A percentile compares a stretch with the other conserved stretches of the same genome.
Conservation (phyloP, 2,113 vertebrate species). For the Brienomyrus brachyistius region DNA sequence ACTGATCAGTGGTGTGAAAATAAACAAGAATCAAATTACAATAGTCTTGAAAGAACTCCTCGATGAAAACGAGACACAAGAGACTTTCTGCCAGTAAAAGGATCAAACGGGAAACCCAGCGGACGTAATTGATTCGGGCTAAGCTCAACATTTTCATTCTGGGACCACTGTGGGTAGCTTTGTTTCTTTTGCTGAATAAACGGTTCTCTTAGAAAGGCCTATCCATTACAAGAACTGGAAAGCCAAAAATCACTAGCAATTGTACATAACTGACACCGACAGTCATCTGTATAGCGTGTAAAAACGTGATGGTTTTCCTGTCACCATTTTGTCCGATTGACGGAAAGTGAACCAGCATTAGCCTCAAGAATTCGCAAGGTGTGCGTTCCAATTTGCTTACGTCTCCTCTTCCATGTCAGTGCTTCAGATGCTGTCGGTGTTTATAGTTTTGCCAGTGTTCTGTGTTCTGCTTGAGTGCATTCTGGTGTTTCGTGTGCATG, state of each 20-base stretch:
- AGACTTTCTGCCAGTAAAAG: background rate
- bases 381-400: background rate
- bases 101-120: background rate
- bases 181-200: constrained; percentile 6
- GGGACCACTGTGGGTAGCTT: background rate
- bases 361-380: background rate
- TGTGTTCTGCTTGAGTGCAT: background rate
- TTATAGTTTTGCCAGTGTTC: background rate
- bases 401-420: background rate
- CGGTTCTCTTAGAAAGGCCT: background rate
- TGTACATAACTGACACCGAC: background rate
- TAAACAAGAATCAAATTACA: constrained; percentile 6
- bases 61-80: background rate
- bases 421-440: background rate
- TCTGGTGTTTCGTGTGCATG: background rate
- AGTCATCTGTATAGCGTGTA: background rate
- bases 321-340: background rate
- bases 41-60: background rate
- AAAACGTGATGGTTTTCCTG: background rate
- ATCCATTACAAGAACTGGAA: background rate
- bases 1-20: constrained; percentile 3
- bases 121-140: background rate
- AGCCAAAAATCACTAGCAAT: background rate
- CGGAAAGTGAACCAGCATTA: background rate
- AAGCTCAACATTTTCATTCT: background rate